These are phyloP conservation scores for Agriopis leucophaearia DNA, from an alignment of 2,888 invertebrate genomes.

Conservation along the genomic window DNA sequence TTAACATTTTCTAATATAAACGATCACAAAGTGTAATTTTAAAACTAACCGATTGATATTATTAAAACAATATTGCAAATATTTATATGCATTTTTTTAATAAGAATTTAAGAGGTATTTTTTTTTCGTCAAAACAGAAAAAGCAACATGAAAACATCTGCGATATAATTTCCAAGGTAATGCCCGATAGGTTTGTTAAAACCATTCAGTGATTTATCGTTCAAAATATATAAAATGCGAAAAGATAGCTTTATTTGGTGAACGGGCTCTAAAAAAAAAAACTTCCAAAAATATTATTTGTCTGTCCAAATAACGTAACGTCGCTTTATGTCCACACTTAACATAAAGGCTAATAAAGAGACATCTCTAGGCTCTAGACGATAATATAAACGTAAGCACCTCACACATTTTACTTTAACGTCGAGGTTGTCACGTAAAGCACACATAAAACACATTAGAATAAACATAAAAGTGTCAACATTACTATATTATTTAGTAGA, in stretches of 20 bases:
- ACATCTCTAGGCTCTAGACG: conserved; percentile 33
- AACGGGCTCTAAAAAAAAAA: neutral
- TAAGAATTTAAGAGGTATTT: too few relatives aligned
- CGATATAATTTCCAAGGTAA: too few relatives aligned
- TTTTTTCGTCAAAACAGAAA: too few relatives aligned
- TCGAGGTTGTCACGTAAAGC: conserved; percentile 46
- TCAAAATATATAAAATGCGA: neutral
- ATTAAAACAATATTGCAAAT: too few relatives aligned
- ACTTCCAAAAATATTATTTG: conserved; percentile 12
- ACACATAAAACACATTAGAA: conserved; percentile 56
- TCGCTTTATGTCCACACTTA: conserved; percentile 24
- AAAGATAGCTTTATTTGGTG: neutral
- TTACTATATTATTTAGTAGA: conserved; percentile 54
- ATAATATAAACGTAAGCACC: conserved; percentile 43
- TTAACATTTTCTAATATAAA: too few relatives aligned
- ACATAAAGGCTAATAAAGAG: conserved; percentile 43
- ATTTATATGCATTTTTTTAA: too few relatives aligned
- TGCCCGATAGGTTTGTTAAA: too few relatives aligned
- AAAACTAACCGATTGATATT: too few relatives aligned
- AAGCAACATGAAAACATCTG: too few relatives aligned
- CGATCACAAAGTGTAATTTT: too few relatives aligned
- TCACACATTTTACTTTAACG: conserved; percentile 51
- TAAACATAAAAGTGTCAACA: conserved; percentile 60
- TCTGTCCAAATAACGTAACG: conserved; percentile 8
- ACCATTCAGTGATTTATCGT: too few relatives aligned